A percentile compares a stretch with the other conserved stretches of the same genome.
Conservation (phyloP, 2,113 vertebrate species). For the Chinchilla lanigera region DNA sequence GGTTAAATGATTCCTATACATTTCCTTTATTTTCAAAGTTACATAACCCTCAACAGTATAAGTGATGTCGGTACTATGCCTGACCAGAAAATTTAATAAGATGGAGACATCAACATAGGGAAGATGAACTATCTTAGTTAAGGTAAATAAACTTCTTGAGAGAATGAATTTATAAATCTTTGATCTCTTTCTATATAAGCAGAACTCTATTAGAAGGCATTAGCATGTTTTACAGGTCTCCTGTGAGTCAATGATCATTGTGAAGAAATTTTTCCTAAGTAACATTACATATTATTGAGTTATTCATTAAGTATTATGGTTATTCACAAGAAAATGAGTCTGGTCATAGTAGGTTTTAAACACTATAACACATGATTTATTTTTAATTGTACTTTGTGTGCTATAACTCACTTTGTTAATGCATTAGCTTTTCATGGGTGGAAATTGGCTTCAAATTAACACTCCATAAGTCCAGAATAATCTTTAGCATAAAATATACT, state of each 20-base stretch:
- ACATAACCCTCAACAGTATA: background rate
- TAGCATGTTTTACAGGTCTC: background rate
- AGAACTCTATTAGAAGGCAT: background rate
- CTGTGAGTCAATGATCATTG: background rate
- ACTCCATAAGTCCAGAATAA: background rate
- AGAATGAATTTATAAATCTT: background rate
- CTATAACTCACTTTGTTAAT: slow-evolving; percentile 52
- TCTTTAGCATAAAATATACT: background rate
- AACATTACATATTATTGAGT: background rate
- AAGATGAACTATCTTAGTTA: background rate
- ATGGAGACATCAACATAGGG: background rate
- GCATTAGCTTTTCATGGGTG: background rate
- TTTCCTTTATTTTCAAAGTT: background rate
- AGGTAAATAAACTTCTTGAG: background rate
- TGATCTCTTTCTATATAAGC: background rate
- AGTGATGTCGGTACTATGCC: background rate
- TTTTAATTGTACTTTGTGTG: slow-evolving; percentile 49
- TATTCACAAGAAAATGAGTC: slow-evolving; percentile 57
- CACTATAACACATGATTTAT: background rate
- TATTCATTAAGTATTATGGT: background rate
- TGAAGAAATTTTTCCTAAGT: background rate
- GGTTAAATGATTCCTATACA: background rate
- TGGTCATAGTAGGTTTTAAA: slow-evolving; percentile 23
- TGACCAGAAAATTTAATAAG: background rate
- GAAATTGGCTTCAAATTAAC: slow-evolving; percentile 12